Percentiles rank a stretch among this genome's conserved stretches.
Evolutionary conservation across 1,140 invertebrate species (phyloP).

Genomic region (Drosophila pseudoananassae): DNA sequence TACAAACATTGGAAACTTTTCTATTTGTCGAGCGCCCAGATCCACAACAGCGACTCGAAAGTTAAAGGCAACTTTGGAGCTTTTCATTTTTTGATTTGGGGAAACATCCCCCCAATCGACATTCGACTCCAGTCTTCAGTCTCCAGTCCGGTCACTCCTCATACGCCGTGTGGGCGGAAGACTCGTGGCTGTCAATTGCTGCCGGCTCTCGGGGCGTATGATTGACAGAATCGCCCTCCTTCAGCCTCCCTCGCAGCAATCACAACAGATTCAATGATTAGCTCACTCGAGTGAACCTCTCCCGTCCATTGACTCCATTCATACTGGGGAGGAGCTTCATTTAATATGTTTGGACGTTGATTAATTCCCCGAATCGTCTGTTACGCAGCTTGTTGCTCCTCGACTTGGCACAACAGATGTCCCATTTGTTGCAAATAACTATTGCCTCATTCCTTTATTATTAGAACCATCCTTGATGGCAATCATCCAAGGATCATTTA

Average conservation of each 20-base stretch:
- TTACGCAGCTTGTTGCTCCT: conserved; percentile 18
- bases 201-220: conserved; percentile 59
- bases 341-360: conserved; percentile 64
- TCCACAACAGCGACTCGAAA: conserved; percentile 47
- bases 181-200: conserved; percentile 30
- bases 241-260: background rate
- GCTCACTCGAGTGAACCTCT: conserved; percentile 25
- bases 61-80: conserved; percentile 39
- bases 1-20: conserved; percentile 70
- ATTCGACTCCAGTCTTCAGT: background rate
- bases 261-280: conserved; percentile 38
- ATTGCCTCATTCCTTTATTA: background rate
- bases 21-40: conserved; percentile 60
- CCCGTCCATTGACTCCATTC: conserved; percentile 10
- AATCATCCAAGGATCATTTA: no score
- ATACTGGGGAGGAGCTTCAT: conserved; percentile 33
- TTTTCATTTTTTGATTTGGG: conserved; percentile 15
- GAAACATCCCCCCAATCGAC: conserved; percentile 9
- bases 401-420: conserved; percentile 35
- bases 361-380: conserved; percentile 56
- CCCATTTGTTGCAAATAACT: background rate
- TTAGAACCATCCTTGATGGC: background rate
- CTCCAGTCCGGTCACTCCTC: conserved; percentile 5
- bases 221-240: conserved; percentile 45
- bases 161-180: conserved; percentile 16